These are phyloP conservation scores for Datnioides undecimradiatus DNA, from an alignment of 2,113 vertebrate species.

Conservation along the genomic window DNA sequence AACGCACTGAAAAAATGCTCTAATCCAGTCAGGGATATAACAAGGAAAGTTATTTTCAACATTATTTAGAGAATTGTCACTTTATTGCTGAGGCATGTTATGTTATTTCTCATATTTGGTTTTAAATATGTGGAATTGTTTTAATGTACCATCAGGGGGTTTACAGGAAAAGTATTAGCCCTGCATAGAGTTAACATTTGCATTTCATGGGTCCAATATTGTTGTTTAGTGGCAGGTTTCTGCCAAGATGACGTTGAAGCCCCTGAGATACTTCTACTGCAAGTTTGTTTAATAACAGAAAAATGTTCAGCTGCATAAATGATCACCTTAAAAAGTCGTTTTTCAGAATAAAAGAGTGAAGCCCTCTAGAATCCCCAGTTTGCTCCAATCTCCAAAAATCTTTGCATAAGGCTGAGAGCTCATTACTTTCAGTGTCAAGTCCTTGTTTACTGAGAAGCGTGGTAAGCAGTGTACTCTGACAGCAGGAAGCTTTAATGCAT, in stretches of 20 bases:
- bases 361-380: not conserved
- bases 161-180: conserved; percentile 2
- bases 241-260: conserved; percentile 23
- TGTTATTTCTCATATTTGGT: not conserved
- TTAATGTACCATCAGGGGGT: not conserved
- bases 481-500: not conserved
- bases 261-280: not conserved
- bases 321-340: conserved; percentile 21
- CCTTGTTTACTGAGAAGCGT: not conserved
- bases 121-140: conserved; percentile 1
- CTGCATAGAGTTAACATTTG: conserved; percentile 13
- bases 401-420: conserved; percentile 1
- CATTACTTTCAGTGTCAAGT: conserved; percentile 35
- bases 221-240: conserved; percentile 4
- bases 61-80: not conserved
- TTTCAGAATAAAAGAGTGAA: not conserved
- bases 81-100: not conserved
- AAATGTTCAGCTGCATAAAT: conserved; percentile 10
- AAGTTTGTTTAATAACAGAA: conserved; percentile 14
- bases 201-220: conserved; percentile 1
- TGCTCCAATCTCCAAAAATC: not conserved
- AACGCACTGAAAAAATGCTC: conserved; percentile 10
- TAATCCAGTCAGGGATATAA: not conserved
- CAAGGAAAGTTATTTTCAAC: conserved; percentile 6
- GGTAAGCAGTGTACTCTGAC: not conserved